Conservation (phyloP, 2,888 invertebrate species). For the Cylindroiulus punctatus region DNA sequence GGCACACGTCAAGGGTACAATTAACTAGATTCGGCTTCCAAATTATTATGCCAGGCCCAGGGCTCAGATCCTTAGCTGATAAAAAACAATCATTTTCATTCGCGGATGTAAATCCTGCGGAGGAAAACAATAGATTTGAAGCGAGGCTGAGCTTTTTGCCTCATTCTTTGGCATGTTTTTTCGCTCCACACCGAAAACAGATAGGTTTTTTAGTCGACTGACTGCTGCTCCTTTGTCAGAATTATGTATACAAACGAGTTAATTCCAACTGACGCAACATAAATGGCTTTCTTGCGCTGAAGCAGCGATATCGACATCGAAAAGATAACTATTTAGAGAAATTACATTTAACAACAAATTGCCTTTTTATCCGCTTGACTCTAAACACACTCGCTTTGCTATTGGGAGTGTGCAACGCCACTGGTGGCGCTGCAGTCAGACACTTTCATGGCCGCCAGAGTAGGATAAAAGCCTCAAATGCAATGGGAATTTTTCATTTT, state of each 20-base stretch:
- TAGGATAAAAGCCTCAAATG: too few species aligned
- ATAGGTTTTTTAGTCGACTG: neutral
- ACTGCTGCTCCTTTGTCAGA: neutral
- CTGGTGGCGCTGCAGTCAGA: too few species aligned
- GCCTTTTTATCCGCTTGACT: neutral
- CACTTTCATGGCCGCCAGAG: too few species aligned
- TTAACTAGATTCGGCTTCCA: neutral
- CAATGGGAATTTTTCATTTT: too few species aligned
- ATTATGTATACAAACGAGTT: constrained; percentile 32
- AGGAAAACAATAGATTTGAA: neutral
- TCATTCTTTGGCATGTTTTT: neutral
- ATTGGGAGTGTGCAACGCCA: too few species aligned
- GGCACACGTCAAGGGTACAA: constrained; percentile 27
- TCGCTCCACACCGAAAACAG: neutral
- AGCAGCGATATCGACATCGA: neutral
- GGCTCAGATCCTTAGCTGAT: neutral
- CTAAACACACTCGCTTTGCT: too few species aligned
- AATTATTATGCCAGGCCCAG: neutral
- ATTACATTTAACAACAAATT: constrained; percentile 7
- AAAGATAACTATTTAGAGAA: constrained; percentile 1
- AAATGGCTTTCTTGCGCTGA: neutral
- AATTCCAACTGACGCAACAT: constrained; percentile 1
- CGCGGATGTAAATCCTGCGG: neutral
- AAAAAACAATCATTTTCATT: constrained; percentile 20
- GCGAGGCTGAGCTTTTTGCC: neutral